phyloP scores from a whole-genome alignment of 2,797 vertebrate species.

The Ctenosaura bakeri region DNA sequence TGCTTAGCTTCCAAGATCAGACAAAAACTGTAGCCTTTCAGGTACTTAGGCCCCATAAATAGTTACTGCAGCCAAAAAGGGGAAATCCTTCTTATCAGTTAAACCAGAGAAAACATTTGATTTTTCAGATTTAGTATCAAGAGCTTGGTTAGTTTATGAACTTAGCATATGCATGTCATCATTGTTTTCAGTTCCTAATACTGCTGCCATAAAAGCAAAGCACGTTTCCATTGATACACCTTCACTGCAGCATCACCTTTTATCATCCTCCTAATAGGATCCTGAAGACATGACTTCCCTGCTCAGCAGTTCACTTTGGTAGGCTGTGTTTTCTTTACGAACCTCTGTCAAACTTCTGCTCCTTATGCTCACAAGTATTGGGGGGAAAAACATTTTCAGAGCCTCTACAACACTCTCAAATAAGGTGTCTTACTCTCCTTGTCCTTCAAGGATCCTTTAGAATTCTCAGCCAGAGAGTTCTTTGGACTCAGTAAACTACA shows the following conservation, averaged over 20 bases:
- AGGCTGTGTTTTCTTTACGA: not conserved
- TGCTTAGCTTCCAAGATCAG: too few species aligned
- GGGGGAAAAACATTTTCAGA: constrained; percentile 36
- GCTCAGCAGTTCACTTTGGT: constrained; percentile 31
- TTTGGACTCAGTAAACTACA: too few species aligned
- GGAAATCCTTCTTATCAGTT: not conserved
- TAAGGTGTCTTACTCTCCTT: constrained; percentile 16
- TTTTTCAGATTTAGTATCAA: constrained; percentile 46
- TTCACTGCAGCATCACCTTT: constrained; percentile 48
- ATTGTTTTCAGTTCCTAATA: constrained; percentile 51
- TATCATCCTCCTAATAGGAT: constrained; percentile 43
- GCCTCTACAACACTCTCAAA: constrained; percentile 8
- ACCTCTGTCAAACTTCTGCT: not conserved
- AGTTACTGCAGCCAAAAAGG: too few species aligned
- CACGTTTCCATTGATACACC: constrained; percentile 35
- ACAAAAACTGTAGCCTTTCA: too few species aligned
- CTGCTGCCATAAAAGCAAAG: constrained; percentile 52
- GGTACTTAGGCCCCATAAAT: too few species aligned
- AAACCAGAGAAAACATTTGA: constrained; percentile 27
- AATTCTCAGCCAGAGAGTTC: too few species aligned
- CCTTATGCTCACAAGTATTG: not conserved
- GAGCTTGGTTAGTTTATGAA: not conserved
- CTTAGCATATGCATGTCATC: constrained; percentile 40
- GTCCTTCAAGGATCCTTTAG: constrained; percentile 1
- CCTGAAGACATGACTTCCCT: not conserved